Evolutionary conservation across 1,140 invertebrate genomes (phyloP), one percentile per base, ranked within the genome.

Genomic region (Brachionus sp.): DNA sequence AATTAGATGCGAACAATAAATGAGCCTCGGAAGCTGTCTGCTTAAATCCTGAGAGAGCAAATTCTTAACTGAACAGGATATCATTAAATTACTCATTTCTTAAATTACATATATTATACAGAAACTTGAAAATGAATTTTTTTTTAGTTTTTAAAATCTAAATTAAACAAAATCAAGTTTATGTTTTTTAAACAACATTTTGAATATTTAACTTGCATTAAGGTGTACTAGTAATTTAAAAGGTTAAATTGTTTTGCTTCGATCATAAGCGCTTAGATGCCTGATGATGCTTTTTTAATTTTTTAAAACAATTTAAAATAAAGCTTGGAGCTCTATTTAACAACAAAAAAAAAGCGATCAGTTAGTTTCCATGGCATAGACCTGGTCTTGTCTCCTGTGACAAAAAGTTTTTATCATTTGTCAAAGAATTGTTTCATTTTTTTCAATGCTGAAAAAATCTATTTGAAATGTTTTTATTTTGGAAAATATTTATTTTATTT

Each of bases 121-220:
- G 9, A 53, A 57, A 57, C 16, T 57, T 19, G 50, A 57, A 23
- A 57, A 7, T 19, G 19, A 57, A 57, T 57, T 57, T 57, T 57
- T n/a, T 57, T 57, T 23, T 9, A 19, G 16, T 57, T 57, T 57
- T 16, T 57, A 10, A 57, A 57, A 57, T 57, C 50, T 57, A 57
- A 57, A 57, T 57, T 57, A 57, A 57, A 57, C 50, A 57, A 57
- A 57, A 57, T 57, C 50, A 57, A 57, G 50, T 57, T 57, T 57
- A 57, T 57, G 50, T 57, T 57, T 57, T 57, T 57, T 57, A 57
- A 57, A 57, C 3, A 57, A 57, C 19, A 46, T 57, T 57, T 57
- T 57, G 19, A 57, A 19, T 19, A 57, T 57, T 9, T 19, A 7
- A 57, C 50, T 57, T 57, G 50, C 50, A 57, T 57, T 23, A 57